Conservation (phyloP, 2,113 vertebrate genomes). For the Daboia siamensis region DNA sequence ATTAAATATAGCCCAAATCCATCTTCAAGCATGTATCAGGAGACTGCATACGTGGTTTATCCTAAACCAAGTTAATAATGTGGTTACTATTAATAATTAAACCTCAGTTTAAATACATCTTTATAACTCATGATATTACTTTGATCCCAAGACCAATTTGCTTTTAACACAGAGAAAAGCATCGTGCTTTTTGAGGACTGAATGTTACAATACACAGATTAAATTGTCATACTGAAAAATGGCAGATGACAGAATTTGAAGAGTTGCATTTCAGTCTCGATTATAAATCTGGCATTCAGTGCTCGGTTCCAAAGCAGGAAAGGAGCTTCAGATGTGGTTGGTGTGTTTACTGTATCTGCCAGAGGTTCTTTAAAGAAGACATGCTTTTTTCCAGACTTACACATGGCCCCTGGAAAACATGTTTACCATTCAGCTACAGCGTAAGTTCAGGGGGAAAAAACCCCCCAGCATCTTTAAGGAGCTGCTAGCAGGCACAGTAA, state of each 20-base stretch:
- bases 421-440: not conserved
- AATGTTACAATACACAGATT: not conserved
- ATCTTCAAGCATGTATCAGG: not conserved
- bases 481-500: not conserved
- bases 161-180: not conserved
- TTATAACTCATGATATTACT: not conserved
- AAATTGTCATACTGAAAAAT: not conserved
- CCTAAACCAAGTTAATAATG: not conserved
- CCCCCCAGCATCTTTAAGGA: not conserved
- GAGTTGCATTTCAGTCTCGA: not conserved
- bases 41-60: not conserved
- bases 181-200: not conserved
- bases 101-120: not conserved
- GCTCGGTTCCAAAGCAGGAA: not conserved
- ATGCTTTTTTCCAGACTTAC: not conserved
- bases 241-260: not conserved
- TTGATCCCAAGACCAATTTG: not conserved
- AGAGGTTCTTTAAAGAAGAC: not conserved
- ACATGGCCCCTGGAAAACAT: not conserved
- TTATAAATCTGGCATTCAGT: not conserved
- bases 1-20: not conserved
- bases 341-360: not conserved
- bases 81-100: not conserved
- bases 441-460: not conserved
- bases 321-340: not conserved